Base-by-base conservation (phyloP, 2,888 invertebrate species). In the Diachrysia chrysitis region DNA sequence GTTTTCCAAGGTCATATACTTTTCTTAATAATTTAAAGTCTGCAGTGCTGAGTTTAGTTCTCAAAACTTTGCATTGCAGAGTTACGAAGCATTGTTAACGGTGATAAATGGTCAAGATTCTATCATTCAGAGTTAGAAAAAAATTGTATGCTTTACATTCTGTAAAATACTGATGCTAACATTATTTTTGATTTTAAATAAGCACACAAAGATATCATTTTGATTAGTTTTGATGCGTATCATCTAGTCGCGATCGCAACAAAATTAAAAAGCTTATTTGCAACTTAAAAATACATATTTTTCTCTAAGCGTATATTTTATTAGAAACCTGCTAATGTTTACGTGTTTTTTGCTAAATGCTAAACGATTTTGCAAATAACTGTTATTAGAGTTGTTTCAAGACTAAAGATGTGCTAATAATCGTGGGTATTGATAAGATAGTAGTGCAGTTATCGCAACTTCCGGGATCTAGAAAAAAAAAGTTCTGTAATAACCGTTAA, bases 321-420 rank as follows among this genome's bases (percentile, higher is more conserved):
- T 66, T 60, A 23, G 16, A n/a, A 23, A 9, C 5, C 54, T 35
- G 21, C 42, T 48, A 65, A 69, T 61, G 23, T 35, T 64, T 60
- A 64, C 54, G 6, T 65, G 16, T 64, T 73, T 71, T 37, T 71
- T 59, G 55, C 29, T 12, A 60, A 69, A 62, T 58, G 37, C 19
- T 59, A 54, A 42, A 58, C 10, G 57, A 67, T 65, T 58, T 65
- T 57, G 65, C 65, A 54, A 58, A 71, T 76, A 63, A 62, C 56
- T 72, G 76, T 68, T 59, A 59, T 37, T 37, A 37, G 10, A 14
- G 16, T 37, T 37, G 4, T 16, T 66, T 65, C 48, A 55, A 64
- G 37, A n/a, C 53, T 82, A 71, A 80, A 60, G 64, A 73, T 53
- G 66, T 73, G 76, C 68, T 66, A 71, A 60, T 2, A 61, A 48